These are phyloP conservation scores for Cerastis leucographa DNA, from an alignment of 2,888 invertebrate genomes.

Conservation along the genomic window DNA sequence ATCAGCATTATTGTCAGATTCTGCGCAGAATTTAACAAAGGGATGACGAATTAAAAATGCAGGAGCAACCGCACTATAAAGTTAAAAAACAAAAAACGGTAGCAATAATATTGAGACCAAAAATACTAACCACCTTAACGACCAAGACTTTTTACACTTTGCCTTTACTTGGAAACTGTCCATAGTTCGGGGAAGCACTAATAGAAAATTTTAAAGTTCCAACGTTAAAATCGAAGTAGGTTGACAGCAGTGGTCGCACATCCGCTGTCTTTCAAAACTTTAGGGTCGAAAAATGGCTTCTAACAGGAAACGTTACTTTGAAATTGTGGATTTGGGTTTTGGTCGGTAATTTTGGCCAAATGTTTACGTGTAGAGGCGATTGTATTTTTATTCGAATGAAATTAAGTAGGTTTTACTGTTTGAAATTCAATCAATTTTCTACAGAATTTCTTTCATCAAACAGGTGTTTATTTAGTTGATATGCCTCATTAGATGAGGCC, in stretches of 20 bases:
- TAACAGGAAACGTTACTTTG: slow-evolving; percentile 61
- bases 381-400: neutral
- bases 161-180: slow-evolving; percentile 51
- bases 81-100: slow-evolving; percentile 13
- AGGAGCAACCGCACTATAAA: neutral
- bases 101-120: slow-evolving; percentile 20
- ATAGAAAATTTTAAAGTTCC: slow-evolving; percentile 69
- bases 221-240: slow-evolving; percentile 69
- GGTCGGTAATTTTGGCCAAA: slow-evolving; percentile 59
- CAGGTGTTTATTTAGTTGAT: neutral
- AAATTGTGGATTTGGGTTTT: slow-evolving; percentile 55
- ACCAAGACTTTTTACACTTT: slow-evolving; percentile 47
- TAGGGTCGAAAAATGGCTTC: slow-evolving; percentile 61
- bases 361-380: slow-evolving; percentile 23
- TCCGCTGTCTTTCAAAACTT: slow-evolving; percentile 66
- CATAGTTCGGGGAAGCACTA: slow-evolving; percentile 56
- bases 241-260: slow-evolving; percentile 65
- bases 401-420: neutral
- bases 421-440: neutral
- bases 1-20: neutral
- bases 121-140: slow-evolving; percentile 35
- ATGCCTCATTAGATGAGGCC: accelerated
- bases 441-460: neutral
- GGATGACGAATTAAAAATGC: neutral
- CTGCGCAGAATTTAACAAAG: neutral